These are phyloP conservation scores for Leptinotarsa lineolata DNA, from an alignment of 1,140 invertebrate species.

Conservation along the genomic window DNA sequence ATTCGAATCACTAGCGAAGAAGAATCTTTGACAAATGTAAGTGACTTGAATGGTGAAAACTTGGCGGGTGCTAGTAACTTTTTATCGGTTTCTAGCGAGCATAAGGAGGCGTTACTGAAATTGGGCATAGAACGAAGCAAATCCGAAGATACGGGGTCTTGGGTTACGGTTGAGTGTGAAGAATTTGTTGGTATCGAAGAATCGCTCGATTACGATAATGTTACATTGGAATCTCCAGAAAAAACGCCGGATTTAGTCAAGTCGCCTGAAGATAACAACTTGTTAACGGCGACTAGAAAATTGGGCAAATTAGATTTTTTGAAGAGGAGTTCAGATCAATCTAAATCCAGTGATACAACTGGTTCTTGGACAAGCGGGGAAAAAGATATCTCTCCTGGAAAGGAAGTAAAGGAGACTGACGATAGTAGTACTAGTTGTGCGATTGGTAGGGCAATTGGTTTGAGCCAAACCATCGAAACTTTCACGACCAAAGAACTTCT, in stretches of 20 bases:
- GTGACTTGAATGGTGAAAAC: conserved; percentile 59
- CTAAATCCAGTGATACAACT: conserved; percentile 67
- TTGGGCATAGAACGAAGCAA: conserved; percentile 58
- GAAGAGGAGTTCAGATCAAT: conserved; percentile 67
- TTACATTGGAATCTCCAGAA: conserved; percentile 50
- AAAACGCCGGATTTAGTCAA: conserved; percentile 54
- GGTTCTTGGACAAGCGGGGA: conserved; percentile 61
- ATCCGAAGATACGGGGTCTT: conserved; percentile 66
- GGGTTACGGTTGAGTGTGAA: conserved; percentile 66
- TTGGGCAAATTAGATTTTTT: conserved; percentile 55
- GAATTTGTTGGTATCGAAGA: conserved; percentile 63
- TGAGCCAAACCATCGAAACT: conserved; percentile 72
- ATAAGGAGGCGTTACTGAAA: conserved; percentile 55
- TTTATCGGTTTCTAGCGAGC: conserved; percentile 52
- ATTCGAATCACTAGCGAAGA: conserved; percentile 64
- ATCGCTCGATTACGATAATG: conserved; percentile 57
- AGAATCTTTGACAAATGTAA: conserved; percentile 67
- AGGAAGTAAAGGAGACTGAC: conserved; percentile 66
- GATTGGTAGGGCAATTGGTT: conserved; percentile 74
- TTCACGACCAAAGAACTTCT: conserved; percentile 52
- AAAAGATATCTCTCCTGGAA: conserved; percentile 59
- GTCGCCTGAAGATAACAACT: conserved; percentile 47
- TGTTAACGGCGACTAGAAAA: conserved; percentile 58
- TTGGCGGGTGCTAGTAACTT: conserved; percentile 43
- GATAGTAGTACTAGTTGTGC: conserved; percentile 80